Conservation (phyloP, 2,113 vertebrate species). For the Hylia prasina region DNA sequence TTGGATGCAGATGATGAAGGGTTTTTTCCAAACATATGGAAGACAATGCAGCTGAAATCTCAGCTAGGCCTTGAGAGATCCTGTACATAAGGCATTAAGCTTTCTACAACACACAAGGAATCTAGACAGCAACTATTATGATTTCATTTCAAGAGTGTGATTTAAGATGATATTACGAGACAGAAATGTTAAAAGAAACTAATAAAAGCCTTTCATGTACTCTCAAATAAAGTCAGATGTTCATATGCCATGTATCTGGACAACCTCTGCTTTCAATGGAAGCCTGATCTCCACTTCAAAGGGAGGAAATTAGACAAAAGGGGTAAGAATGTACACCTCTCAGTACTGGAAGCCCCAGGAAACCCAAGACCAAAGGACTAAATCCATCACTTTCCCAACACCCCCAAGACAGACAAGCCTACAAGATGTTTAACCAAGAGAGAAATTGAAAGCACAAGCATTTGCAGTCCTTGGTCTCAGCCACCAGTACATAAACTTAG, state of each 20-base stretch:
- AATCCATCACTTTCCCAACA: neutral
- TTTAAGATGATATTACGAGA: neutral
- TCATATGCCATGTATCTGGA: neutral
- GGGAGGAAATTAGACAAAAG: conserved; percentile 8
- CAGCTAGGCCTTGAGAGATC: neutral
- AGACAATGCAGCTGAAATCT: neutral
- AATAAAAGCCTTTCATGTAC: conserved; percentile 40
- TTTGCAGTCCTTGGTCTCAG: neutral
- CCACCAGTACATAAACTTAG: neutral
- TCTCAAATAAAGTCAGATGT: conserved; percentile 28
- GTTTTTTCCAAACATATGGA: neutral
- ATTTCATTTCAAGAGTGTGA: conserved; percentile 6
- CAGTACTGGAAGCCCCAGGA: neutral
- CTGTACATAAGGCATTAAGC: neutral
- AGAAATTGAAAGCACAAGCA: neutral
- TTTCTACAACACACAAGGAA: neutral
- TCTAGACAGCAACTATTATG: neutral
- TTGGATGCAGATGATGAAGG: neutral
- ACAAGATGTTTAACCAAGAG: neutral
- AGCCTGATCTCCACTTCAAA: conserved; percentile 47
- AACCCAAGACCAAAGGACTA: neutral
- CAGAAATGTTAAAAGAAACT: neutral
- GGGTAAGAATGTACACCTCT: neutral
- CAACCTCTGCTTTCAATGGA: conserved; percentile 36
- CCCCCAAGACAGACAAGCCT: neutral